A percentile compares a stretch with the other conserved stretches of the same genome.
phyloP scores from a whole-genome alignment of 2,113 vertebrate genomes.

The Xiphophorus hellerii region DNA sequence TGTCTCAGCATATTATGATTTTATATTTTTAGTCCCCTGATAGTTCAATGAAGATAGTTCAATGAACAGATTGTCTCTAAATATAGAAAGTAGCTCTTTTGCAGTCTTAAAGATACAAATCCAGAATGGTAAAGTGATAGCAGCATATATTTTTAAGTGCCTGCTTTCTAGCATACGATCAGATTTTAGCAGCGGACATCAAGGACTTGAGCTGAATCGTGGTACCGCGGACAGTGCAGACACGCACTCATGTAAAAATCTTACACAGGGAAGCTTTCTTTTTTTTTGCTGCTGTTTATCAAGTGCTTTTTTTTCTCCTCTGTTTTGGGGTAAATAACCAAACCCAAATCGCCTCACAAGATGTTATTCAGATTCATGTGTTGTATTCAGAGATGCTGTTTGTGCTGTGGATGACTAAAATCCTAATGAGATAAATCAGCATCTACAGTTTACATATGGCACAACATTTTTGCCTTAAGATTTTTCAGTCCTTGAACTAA shows the following conservation, averaged over 20 bases:
- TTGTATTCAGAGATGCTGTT: slow-evolving; percentile 12
- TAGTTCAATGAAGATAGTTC: slow-evolving; percentile 59
- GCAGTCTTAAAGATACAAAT: slow-evolving; percentile 51
- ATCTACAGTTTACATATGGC: no score
- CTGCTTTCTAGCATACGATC: not conserved
- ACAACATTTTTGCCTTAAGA: not conserved
- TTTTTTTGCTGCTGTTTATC: slow-evolving; percentile 25
- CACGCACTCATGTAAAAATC: slow-evolving; percentile 21
- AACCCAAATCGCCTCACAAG: slow-evolving; percentile 19
- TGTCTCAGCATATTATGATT: slow-evolving; percentile 31
- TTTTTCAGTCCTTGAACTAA: slow-evolving; percentile 3
- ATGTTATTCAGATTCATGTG: not conserved
- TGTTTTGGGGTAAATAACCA: slow-evolving; percentile 53
- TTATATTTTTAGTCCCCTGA: slow-evolving; percentile 50
- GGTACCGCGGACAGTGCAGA: slow-evolving; percentile 34
- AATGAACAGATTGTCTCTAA: slow-evolving; percentile 66
- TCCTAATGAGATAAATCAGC: slow-evolving; percentile 4
- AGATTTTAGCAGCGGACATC: slow-evolving; percentile 15
- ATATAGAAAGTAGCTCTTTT: slow-evolving; percentile 58
- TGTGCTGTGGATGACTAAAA: slow-evolving; percentile 15
- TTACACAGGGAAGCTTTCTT: slow-evolving; percentile 8
- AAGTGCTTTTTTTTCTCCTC: not conserved
- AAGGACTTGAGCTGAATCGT: slow-evolving; percentile 20
- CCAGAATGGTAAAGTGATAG: slow-evolving; percentile 22
- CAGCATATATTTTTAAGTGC: slow-evolving; percentile 17